Evolutionary conservation across 1,140 invertebrate genomes (phyloP).

Genomic region (Oryctes rhinoceros): DNA sequence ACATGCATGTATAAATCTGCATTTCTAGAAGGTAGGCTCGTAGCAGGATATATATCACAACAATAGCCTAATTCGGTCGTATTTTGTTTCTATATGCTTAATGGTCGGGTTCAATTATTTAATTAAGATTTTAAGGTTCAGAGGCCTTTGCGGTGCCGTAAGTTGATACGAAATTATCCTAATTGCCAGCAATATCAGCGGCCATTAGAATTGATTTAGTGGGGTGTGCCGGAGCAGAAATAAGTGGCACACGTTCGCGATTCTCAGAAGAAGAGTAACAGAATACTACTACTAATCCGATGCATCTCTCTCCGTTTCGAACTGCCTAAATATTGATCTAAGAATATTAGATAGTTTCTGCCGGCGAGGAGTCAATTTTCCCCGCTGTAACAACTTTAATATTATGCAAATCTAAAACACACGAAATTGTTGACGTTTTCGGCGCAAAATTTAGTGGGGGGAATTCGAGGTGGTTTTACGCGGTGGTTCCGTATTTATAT

Average conservation of each 20-base stretch:
- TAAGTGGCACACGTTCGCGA: background rate
- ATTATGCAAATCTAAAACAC: background rate
- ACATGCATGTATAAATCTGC: background rate
- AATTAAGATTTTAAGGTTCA: slow-evolving; percentile 1
- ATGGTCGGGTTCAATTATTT: background rate
- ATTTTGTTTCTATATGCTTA: background rate
- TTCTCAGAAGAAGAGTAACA: background rate
- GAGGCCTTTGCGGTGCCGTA: background rate
- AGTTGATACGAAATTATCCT: slow-evolving; percentile 1
- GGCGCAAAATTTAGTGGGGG: too few relatives aligned
- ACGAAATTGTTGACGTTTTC: too few relatives aligned
- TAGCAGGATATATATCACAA: slow-evolving; percentile 2
- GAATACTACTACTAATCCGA: background rate
- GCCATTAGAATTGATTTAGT: slow-evolving; percentile 22
- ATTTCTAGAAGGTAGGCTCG: background rate
- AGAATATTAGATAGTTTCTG: background rate
- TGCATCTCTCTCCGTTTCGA: background rate
- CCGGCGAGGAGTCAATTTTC: background rate
- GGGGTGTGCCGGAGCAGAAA: background rate
- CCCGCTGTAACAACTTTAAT: background rate
- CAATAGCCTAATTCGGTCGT: background rate
- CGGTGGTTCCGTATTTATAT: background rate
- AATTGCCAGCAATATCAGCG: slow-evolving; percentile 16
- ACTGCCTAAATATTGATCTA: slow-evolving; percentile 5
- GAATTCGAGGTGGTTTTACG: too few relatives aligned